Percentiles rank a stretch among this genome's conserved stretches.
These are phyloP conservation scores for Helicoverpa assulta DNA, from an alignment of 2,888 invertebrate genomes.

Conservation along the genomic window DNA sequence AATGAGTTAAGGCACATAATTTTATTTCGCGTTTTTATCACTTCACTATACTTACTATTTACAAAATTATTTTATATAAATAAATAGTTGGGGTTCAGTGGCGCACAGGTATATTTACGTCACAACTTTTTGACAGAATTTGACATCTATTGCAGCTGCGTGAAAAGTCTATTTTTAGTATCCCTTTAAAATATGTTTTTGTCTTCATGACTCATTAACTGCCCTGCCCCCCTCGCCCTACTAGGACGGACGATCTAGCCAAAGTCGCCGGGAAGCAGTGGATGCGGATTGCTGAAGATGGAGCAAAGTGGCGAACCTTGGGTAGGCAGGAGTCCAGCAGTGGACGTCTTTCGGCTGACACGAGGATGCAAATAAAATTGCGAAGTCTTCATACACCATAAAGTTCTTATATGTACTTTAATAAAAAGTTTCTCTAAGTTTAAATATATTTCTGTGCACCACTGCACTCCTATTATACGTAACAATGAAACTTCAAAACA, in stretches of 20 bases:
- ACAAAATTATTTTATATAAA: constrained; percentile 73
- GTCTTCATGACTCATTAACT: no score
- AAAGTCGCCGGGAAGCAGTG: no score
- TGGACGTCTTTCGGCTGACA: no score
- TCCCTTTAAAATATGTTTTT: neutral
- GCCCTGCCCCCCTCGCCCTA: no score
- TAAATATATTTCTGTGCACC: constrained; percentile 35
- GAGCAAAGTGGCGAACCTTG: no score
- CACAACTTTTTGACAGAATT: neutral
- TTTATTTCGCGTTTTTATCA: constrained; percentile 75
- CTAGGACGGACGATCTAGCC: no score
- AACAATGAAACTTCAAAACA: constrained; percentile 68
- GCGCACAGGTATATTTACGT: constrained; percentile 22
- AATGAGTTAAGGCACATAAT: constrained; percentile 80
- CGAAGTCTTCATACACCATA: neutral
- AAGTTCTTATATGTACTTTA: neutral
- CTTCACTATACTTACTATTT: constrained; percentile 78
- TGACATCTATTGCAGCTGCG: neutral
- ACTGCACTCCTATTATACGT: constrained; percentile 46
- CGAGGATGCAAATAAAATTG: no score
- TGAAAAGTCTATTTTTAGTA: neutral
- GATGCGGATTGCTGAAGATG: no score
- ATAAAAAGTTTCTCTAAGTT: neutral
- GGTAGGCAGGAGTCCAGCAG: no score
- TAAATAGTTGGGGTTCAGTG: constrained; percentile 69